A percentile compares a stretch with the other conserved stretches of the same genome.
phyloP scores from a whole-genome alignment of 2,888 invertebrate species.

The Lasius fuliginosus region DNA sequence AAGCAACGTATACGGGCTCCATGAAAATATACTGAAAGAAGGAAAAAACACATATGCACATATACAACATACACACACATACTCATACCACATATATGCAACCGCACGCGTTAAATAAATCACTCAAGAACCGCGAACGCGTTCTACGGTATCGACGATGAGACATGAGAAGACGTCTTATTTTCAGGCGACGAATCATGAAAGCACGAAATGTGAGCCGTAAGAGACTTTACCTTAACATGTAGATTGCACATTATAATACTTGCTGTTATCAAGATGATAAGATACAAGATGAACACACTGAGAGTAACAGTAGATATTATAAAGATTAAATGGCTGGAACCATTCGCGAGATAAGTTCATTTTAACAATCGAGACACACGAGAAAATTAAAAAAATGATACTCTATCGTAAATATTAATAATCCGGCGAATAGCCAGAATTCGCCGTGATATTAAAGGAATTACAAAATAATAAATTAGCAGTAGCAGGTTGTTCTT shows the following conservation, averaged over 20 bases:
- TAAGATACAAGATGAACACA: not conserved
- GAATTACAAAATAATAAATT: not conserved
- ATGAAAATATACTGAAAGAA: slow-evolving; percentile 45
- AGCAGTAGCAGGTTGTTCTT: not conserved
- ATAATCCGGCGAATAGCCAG: not conserved
- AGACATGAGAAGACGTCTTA: slow-evolving; percentile 18
- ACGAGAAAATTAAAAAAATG: no score
- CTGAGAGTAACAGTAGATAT: not conserved
- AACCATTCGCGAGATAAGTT: slow-evolving; percentile 22
- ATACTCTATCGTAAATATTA: slow-evolving; percentile 13
- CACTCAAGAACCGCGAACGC: slow-evolving; percentile 1
- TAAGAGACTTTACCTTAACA: not conserved
- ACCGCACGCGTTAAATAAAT: slow-evolving; percentile 50
- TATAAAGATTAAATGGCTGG: slow-evolving; percentile 31
- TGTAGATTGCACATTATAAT: slow-evolving; percentile 2
- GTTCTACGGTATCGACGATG: slow-evolving; percentile 14
- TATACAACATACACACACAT: not conserved
- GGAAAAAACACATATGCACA: slow-evolving; percentile 18
- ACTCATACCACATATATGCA: slow-evolving; percentile 49
- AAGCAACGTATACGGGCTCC: slow-evolving; percentile 52
- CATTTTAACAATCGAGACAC: not conserved
- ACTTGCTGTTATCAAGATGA: not conserved
- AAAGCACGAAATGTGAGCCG: not conserved
- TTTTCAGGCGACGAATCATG: slow-evolving; percentile 1
- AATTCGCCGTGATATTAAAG: slow-evolving; percentile 2